Conservation (phyloP, 2,113 vertebrate genomes). For the Carassius auratus region DNA sequence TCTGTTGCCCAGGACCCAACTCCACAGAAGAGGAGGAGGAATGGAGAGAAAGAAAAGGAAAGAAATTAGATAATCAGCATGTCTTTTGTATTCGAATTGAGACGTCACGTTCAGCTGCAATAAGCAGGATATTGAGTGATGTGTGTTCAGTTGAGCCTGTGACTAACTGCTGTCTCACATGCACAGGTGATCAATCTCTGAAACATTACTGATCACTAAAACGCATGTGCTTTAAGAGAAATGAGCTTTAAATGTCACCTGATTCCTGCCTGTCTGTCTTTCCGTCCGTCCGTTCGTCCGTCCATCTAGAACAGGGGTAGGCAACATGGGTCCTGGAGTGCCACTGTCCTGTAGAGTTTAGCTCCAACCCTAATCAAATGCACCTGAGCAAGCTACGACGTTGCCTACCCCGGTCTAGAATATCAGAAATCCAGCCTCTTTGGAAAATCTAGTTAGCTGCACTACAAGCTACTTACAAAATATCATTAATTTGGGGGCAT, state of each 20-base stretch:
- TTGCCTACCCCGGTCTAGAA: neutral
- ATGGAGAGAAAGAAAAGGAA: slow-evolving; percentile 30
- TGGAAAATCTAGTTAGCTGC: neutral
- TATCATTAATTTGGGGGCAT: too few relatives aligned
- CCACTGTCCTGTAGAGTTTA: too few relatives aligned
- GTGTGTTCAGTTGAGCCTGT: slow-evolving; percentile 1
- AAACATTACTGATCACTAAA: neutral
- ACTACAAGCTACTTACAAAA: neutral
- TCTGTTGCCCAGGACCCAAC: slow-evolving; percentile 18
- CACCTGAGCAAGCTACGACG: too few relatives aligned
- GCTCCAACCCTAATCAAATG: too few relatives aligned
- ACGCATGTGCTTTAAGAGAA: slow-evolving; percentile 6
- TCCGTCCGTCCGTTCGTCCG: too few relatives aligned
- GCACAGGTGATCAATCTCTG: neutral
- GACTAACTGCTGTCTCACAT: slow-evolving; percentile 16
- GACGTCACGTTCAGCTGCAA: neutral
- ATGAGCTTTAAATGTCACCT: neutral
- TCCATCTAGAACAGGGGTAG: too few relatives aligned
- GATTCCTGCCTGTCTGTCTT: neutral
- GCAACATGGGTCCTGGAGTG: too few relatives aligned
- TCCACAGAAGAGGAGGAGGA: neutral
- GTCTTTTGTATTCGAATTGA: slow-evolving; percentile 32
- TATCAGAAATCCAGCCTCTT: neutral
- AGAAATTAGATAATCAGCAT: neutral
- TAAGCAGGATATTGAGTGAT: slow-evolving; percentile 24